A percentile compares a stretch with the other conserved stretches of the same genome.
Evolutionary conservation across 2,888 invertebrate genomes (phyloP).

Genomic region (Maniola hyperantus): DNA sequence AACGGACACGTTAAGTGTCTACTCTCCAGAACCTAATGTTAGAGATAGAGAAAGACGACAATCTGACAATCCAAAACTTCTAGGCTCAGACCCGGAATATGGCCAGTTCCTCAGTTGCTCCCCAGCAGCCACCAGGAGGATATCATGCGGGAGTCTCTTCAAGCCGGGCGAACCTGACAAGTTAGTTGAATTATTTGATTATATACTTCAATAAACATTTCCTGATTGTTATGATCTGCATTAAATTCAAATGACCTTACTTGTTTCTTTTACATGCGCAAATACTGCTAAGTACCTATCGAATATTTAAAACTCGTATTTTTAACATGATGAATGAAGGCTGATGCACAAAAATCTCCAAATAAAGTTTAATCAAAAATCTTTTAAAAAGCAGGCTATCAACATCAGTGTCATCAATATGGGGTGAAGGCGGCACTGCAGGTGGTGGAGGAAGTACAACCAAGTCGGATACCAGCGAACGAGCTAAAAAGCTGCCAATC

Average conservation of each 20-base stretch:
- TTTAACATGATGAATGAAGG: too few relatives aligned
- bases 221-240: neutral
- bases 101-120: conserved; percentile 87
- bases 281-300: neutral
- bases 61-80: conserved; percentile 83
- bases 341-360: neutral
- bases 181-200: conserved; percentile 60
- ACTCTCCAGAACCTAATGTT: conserved; percentile 72
- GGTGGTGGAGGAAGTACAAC: conserved; percentile 52
- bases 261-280: neutral
- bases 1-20: conserved; percentile 69
- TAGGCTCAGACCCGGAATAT: conserved; percentile 85
- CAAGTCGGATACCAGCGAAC: conserved; percentile 80
- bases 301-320: too few relatives aligned
- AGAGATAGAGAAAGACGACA: conserved; percentile 74
- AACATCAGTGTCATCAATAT: conserved; percentile 79
- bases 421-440: conserved; percentile 69
- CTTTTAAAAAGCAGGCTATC: conserved; percentile 65
- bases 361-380: conserved; percentile 25
- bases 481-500: conserved; percentile 89
- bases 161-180: conserved; percentile 87
- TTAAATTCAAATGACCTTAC: neutral
- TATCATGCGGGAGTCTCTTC: conserved; percentile 95
- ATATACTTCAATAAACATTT: neutral
- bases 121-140: conserved; percentile 92